Evolutionary conservation across 2,888 invertebrate genomes (phyloP).

Genomic region (Pimpla rufipes): DNA sequence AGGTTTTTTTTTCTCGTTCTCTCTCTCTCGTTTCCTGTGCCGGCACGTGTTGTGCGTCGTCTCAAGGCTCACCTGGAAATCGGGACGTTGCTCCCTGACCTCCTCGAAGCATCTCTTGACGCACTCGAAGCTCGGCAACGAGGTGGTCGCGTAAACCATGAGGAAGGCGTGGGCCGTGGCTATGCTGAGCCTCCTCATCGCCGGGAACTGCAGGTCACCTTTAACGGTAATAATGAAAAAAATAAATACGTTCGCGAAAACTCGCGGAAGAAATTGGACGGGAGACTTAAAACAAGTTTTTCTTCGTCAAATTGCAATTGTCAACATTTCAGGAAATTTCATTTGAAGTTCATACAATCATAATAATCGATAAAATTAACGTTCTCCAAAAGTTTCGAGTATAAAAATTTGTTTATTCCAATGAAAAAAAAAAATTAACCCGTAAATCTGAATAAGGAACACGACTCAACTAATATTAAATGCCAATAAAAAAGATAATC

Average conservation of each 20-base stretch:
- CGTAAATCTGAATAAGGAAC: no score
- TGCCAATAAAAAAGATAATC: no score
- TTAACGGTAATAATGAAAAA: conserved; percentile 75
- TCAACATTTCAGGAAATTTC: no score
- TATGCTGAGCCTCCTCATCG: conserved; percentile 95
- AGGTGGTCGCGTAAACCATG: conserved; percentile 93
- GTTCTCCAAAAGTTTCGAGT: no score
- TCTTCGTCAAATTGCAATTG: no score
- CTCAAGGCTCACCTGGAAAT: conserved; percentile 87
- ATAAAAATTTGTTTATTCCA: no score
- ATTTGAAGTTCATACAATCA: no score
- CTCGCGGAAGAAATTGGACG: neutral
- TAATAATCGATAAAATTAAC: no score
- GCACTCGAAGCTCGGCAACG: conserved; percentile 90
- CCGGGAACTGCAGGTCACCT: conserved; percentile 95
- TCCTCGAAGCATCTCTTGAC: conserved; percentile 93
- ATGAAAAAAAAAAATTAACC: no score
- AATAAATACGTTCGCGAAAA: conserved; percentile 9
- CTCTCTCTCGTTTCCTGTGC: neutral
- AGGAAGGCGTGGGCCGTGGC: conserved; percentile 96
- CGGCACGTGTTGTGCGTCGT: neutral
- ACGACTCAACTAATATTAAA: no score
- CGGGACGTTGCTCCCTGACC: conserved; percentile 92
- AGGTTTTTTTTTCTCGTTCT: neutral
- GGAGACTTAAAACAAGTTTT: no score